A percentile compares a stretch with the other conserved stretches of the same genome.
phyloP scores from a whole-genome alignment of 2,888 invertebrate species.

The Drosophila paramelanica region DNA sequence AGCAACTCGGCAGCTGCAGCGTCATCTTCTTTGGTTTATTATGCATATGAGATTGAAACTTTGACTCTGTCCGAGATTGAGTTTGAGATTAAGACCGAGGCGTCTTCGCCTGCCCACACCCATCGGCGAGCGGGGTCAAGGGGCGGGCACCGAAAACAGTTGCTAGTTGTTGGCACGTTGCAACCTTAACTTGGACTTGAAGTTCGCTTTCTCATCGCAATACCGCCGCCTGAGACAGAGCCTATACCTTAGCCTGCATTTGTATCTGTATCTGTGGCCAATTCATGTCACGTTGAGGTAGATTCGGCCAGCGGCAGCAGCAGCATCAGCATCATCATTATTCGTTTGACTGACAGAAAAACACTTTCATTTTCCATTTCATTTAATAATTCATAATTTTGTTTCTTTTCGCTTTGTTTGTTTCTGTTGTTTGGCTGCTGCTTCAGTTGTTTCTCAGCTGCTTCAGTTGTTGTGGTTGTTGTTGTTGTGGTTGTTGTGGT shows the following conservation, averaged over 20 bases:
- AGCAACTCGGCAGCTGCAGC: slow-evolving; percentile 37
- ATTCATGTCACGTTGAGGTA: slow-evolving; percentile 74
- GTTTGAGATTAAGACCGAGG: slow-evolving; percentile 13
- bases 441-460: slow-evolving; percentile 55
- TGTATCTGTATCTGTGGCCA: slow-evolving; percentile 52
- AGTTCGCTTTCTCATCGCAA: slow-evolving; percentile 57
- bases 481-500: slow-evolving; percentile 16
- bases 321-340: slow-evolving; percentile 31
- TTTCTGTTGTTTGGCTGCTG: slow-evolving; percentile 22
- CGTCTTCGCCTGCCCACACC: slow-evolving; percentile 46
- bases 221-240: slow-evolving; percentile 1
- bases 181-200: slow-evolving; percentile 50
- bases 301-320: slow-evolving; percentile 41
- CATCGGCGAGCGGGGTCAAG: background rate
- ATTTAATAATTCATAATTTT: slow-evolving; percentile 75
- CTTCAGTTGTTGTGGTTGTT: slow-evolving; percentile 27
- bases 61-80: slow-evolving; percentile 24
- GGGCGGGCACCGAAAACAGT: slow-evolving; percentile 10
- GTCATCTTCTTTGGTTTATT: slow-evolving; percentile 55
- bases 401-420: slow-evolving; percentile 34
- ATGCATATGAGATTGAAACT: slow-evolving; percentile 57
- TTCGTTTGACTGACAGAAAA: slow-evolving; percentile 61
- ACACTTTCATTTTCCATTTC: slow-evolving; percentile 78
- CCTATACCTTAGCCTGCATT: slow-evolving; percentile 5
- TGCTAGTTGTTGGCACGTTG: slow-evolving; percentile 70